Base-by-base conservation (phyloP, 1,140 invertebrate genomes). In the Hormaphis cornu region DNA sequence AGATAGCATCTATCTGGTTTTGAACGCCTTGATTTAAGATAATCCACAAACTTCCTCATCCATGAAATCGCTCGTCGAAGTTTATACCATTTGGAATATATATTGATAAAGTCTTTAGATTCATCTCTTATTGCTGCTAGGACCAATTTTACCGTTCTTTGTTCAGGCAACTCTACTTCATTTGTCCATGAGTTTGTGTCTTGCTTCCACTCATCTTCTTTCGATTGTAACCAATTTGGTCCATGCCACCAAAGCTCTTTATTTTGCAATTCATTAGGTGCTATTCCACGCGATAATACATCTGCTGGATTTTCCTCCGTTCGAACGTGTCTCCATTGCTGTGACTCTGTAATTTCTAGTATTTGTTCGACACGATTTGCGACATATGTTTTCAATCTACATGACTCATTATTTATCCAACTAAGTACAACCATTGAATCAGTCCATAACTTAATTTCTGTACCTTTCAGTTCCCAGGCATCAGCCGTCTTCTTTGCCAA, bases 301-400 rank as follows among this genome's bases (percentile, higher is more conserved):
- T 80, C 78, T 0, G 79, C 76, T 6, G 76, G 76, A 72, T 79
- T 78, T 18, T 73, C 69, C n/a, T 71, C 58, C 2, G 75, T 72
- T 6, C 72, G 72, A 3, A 79, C 75, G 66, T 78, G 75, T 10
- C 42, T 48, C 77, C 77, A 80, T 10, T 42, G 48, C 3, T 52
- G 12, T 12, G 20, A 0, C 0, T 71, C 8, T 1, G 74, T 73
- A 0, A 74, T 24, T 14, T 76, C 72, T 52, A 75, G 61, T 20
- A 79, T 78, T 37, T 77, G 73, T 0, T 53, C 44, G 2, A 79
- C 73, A 24, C 77, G 54, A 71, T 78, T 77, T 1, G 74, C 61
- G 0, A 78, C 71, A 22, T 73, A 76, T 6, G 74, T 58, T 61
- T 75, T 70, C 69, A 71, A 73, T 58, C 42, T 12, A 12, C 7